Evolutionary conservation across 2,113 vertebrate genomes (phyloP).

Genomic region (Laticauda colubrina): DNA sequence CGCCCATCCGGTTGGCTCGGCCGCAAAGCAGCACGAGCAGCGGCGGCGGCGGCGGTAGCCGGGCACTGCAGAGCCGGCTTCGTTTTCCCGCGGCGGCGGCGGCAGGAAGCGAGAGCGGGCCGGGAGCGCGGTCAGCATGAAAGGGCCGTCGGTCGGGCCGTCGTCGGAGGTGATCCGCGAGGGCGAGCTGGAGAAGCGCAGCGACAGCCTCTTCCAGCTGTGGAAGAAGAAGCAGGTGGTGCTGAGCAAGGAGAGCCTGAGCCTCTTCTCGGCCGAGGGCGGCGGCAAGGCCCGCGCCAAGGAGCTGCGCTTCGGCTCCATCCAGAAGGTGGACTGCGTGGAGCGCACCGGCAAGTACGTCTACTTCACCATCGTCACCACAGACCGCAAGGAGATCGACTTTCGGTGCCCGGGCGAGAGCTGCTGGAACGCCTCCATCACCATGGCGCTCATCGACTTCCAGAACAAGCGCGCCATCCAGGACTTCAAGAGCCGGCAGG

Average conservation of each 20-base stretch:
- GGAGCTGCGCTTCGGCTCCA: constrained; percentile 28
- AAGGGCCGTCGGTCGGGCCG: constrained; percentile 84
- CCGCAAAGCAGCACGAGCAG: neutral
- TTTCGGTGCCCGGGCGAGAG: constrained; percentile 89
- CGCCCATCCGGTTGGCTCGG: neutral
- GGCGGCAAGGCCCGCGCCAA: constrained; percentile 51
- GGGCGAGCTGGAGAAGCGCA: constrained; percentile 96
- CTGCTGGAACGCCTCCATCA: constrained; percentile 95
- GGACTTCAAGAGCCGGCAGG: constrained; percentile 86
- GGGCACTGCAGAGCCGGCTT: neutral
- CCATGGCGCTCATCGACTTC: constrained; percentile 93
- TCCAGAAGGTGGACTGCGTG: constrained; percentile 90
- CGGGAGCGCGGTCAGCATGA: constrained; percentile 84
- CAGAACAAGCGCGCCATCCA: constrained; percentile 92
- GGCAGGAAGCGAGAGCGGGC: neutral
- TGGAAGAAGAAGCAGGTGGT: constrained; percentile 96
- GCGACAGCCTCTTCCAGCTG: constrained; percentile 92
- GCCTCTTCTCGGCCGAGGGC: constrained; percentile 84
- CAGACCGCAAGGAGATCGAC: constrained; percentile 92
- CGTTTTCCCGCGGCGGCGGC: neutral
- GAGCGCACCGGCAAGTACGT: constrained; percentile 93
- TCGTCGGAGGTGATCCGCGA: constrained; percentile 76
- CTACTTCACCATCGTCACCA: constrained; percentile 98
- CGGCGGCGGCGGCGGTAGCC: too few species aligned
- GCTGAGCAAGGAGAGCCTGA: constrained; percentile 89